A percentile compares a stretch with the other conserved stretches of the same genome.
phyloP scores from a whole-genome alignment of 2,888 invertebrate species.

The Papilio gigon region DNA sequence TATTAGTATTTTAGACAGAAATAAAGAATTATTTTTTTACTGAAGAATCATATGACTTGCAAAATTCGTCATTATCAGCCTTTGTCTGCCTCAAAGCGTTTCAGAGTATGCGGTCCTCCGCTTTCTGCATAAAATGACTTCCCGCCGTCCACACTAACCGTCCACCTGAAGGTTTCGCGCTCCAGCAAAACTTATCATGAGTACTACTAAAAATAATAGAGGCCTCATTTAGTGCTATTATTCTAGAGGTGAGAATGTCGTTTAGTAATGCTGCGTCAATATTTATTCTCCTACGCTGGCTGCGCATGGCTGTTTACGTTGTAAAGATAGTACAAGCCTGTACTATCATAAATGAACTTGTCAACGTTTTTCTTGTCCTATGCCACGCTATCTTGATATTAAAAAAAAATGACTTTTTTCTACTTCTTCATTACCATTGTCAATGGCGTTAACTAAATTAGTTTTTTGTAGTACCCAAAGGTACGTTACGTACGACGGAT shows the following conservation, averaged over 20 bases:
- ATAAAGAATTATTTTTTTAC: too few relatives aligned
- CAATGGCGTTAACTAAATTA: background rate
- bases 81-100: too few relatives aligned
- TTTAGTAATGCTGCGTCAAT: conserved; percentile 24
- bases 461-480: too few relatives aligned
- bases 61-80: too few relatives aligned
- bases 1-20: too few relatives aligned
- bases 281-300: conserved; percentile 6
- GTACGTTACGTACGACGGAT: too few relatives aligned
- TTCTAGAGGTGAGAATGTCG: conserved; percentile 24
- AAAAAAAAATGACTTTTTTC: background rate
- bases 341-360: conserved; percentile 22
- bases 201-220: background rate
- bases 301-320: background rate
- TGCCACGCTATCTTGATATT: conserved; percentile 22
- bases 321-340: conserved; percentile 24
- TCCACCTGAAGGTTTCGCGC: too few relatives aligned
- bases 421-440: background rate
- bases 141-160: too few relatives aligned
- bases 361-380: background rate
- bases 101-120: too few relatives aligned
- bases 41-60: too few relatives aligned
- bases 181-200: background rate
- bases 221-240: conserved; percentile 18
- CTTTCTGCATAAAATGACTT: too few relatives aligned